Percentiles rank a stretch among this genome's conserved stretches.
phyloP scores from a whole-genome alignment of 2,797 vertebrate species.

The Crotalus adamanteus region DNA sequence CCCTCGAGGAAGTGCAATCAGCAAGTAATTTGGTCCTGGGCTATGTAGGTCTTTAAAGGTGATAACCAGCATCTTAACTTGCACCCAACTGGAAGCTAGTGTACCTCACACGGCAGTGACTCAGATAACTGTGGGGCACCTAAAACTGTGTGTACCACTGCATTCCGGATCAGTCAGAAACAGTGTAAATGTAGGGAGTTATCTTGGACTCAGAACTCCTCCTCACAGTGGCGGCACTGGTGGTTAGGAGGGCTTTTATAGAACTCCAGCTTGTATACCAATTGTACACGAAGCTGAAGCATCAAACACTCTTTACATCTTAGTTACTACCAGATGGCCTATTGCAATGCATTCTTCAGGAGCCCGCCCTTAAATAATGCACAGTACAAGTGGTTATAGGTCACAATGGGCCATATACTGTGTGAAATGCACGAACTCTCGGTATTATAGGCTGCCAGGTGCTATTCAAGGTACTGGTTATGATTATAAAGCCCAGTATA shows the following conservation, averaged over 20 bases:
- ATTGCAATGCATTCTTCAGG: neutral
- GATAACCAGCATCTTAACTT: neutral
- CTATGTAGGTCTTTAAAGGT: neutral
- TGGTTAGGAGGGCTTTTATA: neutral
- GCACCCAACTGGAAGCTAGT: neutral
- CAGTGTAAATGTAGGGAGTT: neutral
- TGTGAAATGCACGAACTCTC: neutral
- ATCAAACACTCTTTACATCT: neutral
- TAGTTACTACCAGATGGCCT: neutral
- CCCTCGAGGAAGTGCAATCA: neutral
- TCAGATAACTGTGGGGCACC: neutral
- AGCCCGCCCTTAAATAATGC: neutral
- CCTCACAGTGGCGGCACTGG: neutral
- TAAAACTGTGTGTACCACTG: neutral
- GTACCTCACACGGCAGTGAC: neutral
- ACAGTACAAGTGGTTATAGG: neutral
- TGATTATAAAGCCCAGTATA: neutral
- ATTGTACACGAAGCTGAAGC: neutral
- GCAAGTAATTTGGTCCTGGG: neutral
- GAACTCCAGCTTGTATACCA: neutral
- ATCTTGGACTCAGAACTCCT: neutral
- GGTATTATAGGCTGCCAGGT: neutral
- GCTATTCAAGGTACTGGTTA: neutral
- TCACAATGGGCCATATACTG: neutral
- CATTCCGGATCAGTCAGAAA: neutral